Evolutionary conservation across 1,140 invertebrate species (phyloP).

Genomic region (Drosophila ananassae): DNA sequence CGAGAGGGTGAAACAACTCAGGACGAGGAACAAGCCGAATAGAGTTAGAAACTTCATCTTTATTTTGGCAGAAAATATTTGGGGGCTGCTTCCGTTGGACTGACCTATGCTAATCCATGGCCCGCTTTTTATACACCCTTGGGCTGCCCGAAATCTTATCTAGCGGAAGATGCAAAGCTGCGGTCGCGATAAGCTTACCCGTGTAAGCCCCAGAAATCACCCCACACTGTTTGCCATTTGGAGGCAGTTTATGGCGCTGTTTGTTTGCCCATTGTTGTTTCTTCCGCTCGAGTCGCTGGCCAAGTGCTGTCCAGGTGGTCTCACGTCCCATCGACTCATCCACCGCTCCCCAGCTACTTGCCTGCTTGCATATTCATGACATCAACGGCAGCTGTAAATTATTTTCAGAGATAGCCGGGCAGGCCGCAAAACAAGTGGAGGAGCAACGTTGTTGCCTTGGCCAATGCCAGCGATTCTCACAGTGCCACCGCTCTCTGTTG

Average conservation of each 20-base stretch:
- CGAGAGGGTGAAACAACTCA: constrained; percentile 20
- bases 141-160: constrained; percentile 59
- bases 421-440: constrained; percentile 65
- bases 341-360: constrained; percentile 2
- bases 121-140: constrained; percentile 52
- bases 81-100: constrained; percentile 28
- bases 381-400: constrained; percentile 75
- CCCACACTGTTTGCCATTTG: constrained; percentile 44
- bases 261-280: constrained; percentile 61
- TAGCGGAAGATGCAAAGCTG: constrained; percentile 56
- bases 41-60: constrained; percentile 50
- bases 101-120: constrained; percentile 56
- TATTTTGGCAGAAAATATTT: constrained; percentile 6
- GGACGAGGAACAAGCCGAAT: constrained; percentile 31
- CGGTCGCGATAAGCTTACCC: constrained; percentile 38
- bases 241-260: constrained; percentile 66
- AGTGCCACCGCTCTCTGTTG: background rate
- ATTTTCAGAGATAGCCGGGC: constrained; percentile 66
- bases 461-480: constrained; percentile 6
- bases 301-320: constrained; percentile 25
- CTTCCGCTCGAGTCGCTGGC: constrained; percentile 27
- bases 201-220: constrained; percentile 6
- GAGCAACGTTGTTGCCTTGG: constrained; percentile 43
- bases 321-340: background rate
- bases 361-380: constrained; percentile 76